Conservation (phyloP, 2,113 vertebrate species). For the Hippocampus mohnikei region DNA sequence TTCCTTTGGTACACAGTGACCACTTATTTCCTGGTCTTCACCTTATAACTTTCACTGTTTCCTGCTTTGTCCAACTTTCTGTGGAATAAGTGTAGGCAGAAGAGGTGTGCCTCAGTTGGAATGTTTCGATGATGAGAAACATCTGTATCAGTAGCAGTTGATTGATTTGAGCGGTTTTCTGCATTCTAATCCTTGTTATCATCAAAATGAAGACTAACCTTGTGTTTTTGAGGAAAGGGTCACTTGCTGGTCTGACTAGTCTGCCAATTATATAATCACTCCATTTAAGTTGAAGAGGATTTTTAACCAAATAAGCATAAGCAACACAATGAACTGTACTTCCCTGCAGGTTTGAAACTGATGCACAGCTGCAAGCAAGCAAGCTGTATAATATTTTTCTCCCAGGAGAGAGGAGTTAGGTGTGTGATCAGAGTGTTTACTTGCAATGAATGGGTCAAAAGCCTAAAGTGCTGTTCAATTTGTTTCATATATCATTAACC, state of each 20-base stretch:
- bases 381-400: not conserved
- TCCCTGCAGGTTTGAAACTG: not conserved
- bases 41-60: slow-evolving; percentile 1
- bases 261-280: not conserved
- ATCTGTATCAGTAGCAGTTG: not conserved
- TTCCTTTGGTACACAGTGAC: not conserved
- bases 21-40: not conserved
- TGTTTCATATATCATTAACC: slow-evolving; percentile 60
- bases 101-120: not conserved
- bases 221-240: not conserved
- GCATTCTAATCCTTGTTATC: not conserved
- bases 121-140: not conserved
- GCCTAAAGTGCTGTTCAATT: slow-evolving; percentile 27
- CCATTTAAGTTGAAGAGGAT: not conserved
- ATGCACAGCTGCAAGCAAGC: not conserved
- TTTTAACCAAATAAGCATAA: not conserved
- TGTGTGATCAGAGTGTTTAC: not conserved
- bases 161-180: not conserved
- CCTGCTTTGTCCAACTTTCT: not conserved
- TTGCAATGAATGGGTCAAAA: slow-evolving; percentile 3
- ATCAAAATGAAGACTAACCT: not conserved
- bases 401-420: not conserved
- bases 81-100: not conserved
- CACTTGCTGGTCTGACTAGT: not conserved
- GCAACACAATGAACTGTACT: too few relatives aligned